Percentiles rank a stretch among this genome's conserved stretches.
phyloP scores from a whole-genome alignment of 2,888 invertebrate genomes.

The Caenorhabditis sp. region DNA sequence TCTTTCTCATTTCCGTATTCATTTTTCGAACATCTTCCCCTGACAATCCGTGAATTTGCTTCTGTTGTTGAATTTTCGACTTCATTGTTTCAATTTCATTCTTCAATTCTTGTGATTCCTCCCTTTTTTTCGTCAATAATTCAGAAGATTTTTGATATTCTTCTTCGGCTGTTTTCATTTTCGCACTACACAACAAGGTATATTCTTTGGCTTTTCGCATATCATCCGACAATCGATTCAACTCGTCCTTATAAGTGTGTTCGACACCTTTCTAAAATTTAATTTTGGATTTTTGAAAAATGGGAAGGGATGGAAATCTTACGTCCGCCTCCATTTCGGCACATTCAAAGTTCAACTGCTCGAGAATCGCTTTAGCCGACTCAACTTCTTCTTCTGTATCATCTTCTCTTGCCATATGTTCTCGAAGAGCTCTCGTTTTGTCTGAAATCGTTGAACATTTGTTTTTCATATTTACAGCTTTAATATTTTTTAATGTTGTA shows the following conservation, averaged over 20 bases:
- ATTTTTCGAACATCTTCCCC: slow-evolving; percentile 28
- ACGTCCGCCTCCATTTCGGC: neutral
- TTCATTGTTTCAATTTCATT: slow-evolving; percentile 11
- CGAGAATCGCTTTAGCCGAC: neutral
- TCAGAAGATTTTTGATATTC: neutral
- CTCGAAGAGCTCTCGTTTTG: neutral
- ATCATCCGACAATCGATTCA: slow-evolving; percentile 10
- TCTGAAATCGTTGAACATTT: no score
- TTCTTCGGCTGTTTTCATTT: neutral
- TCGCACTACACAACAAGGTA: neutral
- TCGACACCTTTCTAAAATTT: neutral
- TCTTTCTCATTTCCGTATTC: slow-evolving; percentile 17
- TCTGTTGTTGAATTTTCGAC: slow-evolving; percentile 17
- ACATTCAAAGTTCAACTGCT: neutral
- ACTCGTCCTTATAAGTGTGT: neutral
- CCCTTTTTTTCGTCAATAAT: neutral
- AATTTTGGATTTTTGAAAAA: no score
- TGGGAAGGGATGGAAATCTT: neutral
- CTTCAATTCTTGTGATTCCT: slow-evolving; percentile 1
- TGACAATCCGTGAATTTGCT: slow-evolving; percentile 14
- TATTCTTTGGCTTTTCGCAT: slow-evolving; percentile 18
- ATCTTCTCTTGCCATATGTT: neutral
- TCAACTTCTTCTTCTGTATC: neutral
- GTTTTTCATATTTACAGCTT: no score
- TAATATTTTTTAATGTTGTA: no score